Base-by-base conservation (phyloP, 2,797 vertebrate species). In the Morus bassanus region DNA sequence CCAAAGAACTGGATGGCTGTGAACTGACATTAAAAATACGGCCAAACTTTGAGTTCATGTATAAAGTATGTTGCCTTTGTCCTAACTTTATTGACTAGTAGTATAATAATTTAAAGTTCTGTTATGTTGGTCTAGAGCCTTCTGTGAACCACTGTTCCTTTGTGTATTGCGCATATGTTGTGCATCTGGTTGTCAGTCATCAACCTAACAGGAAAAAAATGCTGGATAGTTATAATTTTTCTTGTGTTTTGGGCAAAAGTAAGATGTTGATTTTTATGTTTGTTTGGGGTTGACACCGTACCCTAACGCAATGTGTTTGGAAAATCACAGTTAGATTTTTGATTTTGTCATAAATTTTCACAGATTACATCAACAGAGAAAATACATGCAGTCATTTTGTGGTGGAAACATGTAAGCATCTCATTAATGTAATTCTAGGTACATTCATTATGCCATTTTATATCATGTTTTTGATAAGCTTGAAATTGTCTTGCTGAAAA, bases 381-480 rank as follows among this genome's bases (percentile, higher is more conserved):
- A 98, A 97, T 98, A 98, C 97, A 98, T 98, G 97, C 98, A 98
- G 98, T 98, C 98, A 98, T 98, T 97, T 98, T 98, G 97, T 98
- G 98, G 98, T 98, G 98, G 98, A 98, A 98, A 98, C 98, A 98
- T 98, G 98, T 98, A 98, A 98, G 98, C 98, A 98, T 98, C 97
- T 98, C 97, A 98, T 98, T 98, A 98, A 98, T 97, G 98, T 98
- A 97, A 98, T 98, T 94, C 75, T 97, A 98, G 96, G 97, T 98
- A 98, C 97, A 97, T 97, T 98, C 95, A 96, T 98, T 96, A 97
- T 98, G 97, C 97, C 98, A 97, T 98, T 97, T 98, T 97, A 78
- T 96, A 89, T 97, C 37, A 57, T 95, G 88, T 96, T 74, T 91
- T 93, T 95, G 14, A 93, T 96, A 96, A 96, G 67, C 48, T 95